phyloP scores from a whole-genome alignment of 2,797 vertebrate genomes.

The Sebastes matsubarae region DNA sequence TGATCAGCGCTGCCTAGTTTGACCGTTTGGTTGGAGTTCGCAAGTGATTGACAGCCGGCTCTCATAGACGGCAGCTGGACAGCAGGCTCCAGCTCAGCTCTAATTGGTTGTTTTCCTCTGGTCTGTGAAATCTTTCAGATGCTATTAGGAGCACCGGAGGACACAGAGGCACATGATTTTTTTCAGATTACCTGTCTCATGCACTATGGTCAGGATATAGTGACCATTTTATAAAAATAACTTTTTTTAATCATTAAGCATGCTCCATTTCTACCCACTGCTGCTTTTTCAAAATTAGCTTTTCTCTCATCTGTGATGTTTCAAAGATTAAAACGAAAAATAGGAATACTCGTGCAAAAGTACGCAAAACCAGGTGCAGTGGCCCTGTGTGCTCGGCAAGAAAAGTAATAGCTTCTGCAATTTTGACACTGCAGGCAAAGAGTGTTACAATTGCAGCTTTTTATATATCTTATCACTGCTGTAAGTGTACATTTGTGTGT shows the following conservation, averaged over 20 bases:
- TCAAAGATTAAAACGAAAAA: not conserved
- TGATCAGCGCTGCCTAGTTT: too few relatives aligned
- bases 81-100: too few relatives aligned
- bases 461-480: not conserved
- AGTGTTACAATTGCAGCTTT: not conserved
- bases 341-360: not conserved
- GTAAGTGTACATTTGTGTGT: not conserved
- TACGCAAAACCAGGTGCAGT: not conserved
- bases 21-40: too few relatives aligned
- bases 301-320: not conserved
- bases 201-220: too few relatives aligned
- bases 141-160: too few relatives aligned
- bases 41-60: fast-evolving
- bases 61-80: too few relatives aligned
- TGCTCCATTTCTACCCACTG: too few relatives aligned
- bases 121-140: too few relatives aligned
- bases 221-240: too few relatives aligned
- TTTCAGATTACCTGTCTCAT: too few relatives aligned
- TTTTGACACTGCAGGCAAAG: not conserved
- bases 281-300: not conserved
- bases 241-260: too few relatives aligned
- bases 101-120: too few relatives aligned
- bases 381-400: not conserved
- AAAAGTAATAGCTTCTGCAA: not conserved
- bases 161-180: fast-evolving